Evolutionary conservation across 2,888 invertebrate species (phyloP).

Genomic region (Rhagophthalmus giganteus): DNA sequence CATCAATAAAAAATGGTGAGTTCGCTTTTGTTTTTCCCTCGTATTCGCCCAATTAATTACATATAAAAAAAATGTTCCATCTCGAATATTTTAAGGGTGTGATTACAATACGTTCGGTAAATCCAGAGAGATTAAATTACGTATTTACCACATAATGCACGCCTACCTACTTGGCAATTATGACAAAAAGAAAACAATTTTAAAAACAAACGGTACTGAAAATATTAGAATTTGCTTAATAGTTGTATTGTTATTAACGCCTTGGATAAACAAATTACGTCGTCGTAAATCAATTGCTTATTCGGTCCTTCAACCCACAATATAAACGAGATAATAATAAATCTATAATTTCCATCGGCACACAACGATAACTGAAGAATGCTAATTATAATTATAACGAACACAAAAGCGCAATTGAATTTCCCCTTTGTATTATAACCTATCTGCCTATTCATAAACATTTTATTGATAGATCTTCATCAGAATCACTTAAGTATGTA

Average conservation of each 20-base stretch:
- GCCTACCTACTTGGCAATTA: conserved; percentile 1
- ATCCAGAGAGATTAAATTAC: conserved; percentile 8
- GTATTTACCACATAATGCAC: too few species aligned
- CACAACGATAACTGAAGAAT: conserved; percentile 1
- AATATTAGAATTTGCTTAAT: not conserved
- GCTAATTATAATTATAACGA: conserved; percentile 14
- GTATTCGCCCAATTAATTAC: too few species aligned
- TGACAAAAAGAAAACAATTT: conserved; percentile 7
- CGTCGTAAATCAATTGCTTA: not conserved
- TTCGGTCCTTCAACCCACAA: not conserved
- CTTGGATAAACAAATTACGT: not conserved
- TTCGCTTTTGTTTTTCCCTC: too few species aligned
- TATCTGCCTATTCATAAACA: not conserved
- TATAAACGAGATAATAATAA: not conserved
- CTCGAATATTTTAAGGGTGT: conserved; percentile 1
- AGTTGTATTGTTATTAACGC: not conserved
- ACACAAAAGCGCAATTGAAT: conserved; percentile 13
- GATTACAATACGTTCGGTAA: conserved; percentile 3
- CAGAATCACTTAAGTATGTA: not conserved
- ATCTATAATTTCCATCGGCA: not conserved
- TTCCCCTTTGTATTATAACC: conserved; percentile 5
- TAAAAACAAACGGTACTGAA: not conserved
- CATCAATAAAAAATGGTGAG: not conserved
- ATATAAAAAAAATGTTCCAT: not conserved
- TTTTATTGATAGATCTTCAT: conserved; percentile 11